phyloP scores from a whole-genome alignment of 2,888 invertebrate genomes.

The Acanthococcus lagerstroemiae region DNA sequence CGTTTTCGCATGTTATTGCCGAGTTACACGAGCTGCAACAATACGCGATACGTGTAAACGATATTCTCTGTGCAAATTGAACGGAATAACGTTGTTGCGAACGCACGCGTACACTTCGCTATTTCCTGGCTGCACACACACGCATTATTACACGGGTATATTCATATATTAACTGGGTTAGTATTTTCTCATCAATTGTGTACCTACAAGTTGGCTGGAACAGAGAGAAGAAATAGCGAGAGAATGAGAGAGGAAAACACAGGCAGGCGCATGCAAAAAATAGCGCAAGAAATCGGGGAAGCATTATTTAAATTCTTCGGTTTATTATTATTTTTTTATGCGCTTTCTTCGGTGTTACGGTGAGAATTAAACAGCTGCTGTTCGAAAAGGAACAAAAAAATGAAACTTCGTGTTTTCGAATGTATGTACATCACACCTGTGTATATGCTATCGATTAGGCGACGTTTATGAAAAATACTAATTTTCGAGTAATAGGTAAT shows the following conservation, averaged over 20 bases:
- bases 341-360: too few species aligned
- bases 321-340: neutral
- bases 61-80: neutral
- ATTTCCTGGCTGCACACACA: neutral
- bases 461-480: too few species aligned
- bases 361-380: too few species aligned
- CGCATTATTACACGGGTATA: too few species aligned
- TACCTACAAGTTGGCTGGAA: too few species aligned
- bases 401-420: too few species aligned
- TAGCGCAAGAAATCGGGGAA: neutral
- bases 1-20: neutral
- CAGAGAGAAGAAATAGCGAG: too few species aligned
- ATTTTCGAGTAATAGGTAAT: too few species aligned
- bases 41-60: neutral
- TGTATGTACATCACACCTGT: too few species aligned
- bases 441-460: too few species aligned
- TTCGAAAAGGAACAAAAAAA: too few species aligned
- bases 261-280: neutral
- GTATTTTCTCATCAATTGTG: conserved; percentile 3
- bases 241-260: neutral
- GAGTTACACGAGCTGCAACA: neutral
- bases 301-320: neutral
- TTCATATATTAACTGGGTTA: neutral
- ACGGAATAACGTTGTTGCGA: neutral
- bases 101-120: neutral